Conservation (phyloP, 2,888 invertebrate genomes). For the Syritta pipiens region DNA sequence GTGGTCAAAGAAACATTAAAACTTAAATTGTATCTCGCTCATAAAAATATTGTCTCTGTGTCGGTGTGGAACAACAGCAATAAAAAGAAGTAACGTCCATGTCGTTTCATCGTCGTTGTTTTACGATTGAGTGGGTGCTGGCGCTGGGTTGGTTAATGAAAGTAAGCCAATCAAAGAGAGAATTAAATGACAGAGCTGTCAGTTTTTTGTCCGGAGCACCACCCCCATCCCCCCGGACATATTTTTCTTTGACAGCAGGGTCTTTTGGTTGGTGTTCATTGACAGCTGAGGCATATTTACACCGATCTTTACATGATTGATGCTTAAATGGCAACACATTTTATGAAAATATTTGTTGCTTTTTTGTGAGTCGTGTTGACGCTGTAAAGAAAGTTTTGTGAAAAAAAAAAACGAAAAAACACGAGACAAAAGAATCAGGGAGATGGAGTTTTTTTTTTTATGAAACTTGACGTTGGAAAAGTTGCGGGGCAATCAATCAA, state of each 20-base stretch:
- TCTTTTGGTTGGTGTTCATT: slow-evolving; percentile 30
- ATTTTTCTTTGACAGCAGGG: slow-evolving; percentile 32
- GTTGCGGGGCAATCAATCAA: slow-evolving; percentile 53
- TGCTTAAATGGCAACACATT: slow-evolving; percentile 35
- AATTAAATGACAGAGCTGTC: slow-evolving; percentile 17
- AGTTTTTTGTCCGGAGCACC: not conserved
- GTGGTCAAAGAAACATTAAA: slow-evolving; percentile 48
- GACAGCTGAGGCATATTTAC: slow-evolving; percentile 45
- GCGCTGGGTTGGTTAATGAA: not conserved
- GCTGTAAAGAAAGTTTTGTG: not conserved
- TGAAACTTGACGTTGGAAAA: not conserved
- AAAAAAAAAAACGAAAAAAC: not conserved
- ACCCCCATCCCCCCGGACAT: slow-evolving; percentile 4
- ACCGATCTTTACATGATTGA: slow-evolving; percentile 50
- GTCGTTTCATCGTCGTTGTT: slow-evolving; percentile 20
- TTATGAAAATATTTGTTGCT: slow-evolving; percentile 14
- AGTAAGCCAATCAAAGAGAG: slow-evolving; percentile 27
- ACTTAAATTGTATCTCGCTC: slow-evolving; percentile 49
- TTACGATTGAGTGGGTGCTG: not conserved
- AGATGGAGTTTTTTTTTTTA: not conserved
- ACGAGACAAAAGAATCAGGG: slow-evolving; percentile 5
- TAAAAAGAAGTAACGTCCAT: slow-evolving; percentile 8
- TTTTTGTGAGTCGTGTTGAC: slow-evolving; percentile 11
- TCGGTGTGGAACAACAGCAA: too few species aligned
- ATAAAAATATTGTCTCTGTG: slow-evolving; percentile 46